Percentiles rank a stretch among this genome's conserved stretches.
Conservation (phyloP, 2,113 vertebrate genomes). For the Lasiurus borealis region DNA sequence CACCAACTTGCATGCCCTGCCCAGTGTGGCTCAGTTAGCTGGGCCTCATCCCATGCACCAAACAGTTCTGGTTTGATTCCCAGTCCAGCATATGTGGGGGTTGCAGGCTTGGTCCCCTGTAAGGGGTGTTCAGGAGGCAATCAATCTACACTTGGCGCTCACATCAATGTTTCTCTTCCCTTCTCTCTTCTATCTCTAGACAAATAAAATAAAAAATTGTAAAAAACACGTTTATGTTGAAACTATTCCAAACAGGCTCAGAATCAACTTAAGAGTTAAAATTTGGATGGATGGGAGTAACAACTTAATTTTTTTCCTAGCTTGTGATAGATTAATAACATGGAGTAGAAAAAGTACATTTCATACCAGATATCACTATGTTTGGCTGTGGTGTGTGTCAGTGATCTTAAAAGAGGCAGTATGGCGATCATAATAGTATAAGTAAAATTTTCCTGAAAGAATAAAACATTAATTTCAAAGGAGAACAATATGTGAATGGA, state of each 20-base stretch:
- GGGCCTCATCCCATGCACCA: too few relatives aligned
- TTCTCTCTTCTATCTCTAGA: too few relatives aligned
- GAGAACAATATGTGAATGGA: background rate
- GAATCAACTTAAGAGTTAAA: conserved; percentile 1
- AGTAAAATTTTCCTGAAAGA: conserved; percentile 26
- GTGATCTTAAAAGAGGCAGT: background rate
- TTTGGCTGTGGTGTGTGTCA: conserved; percentile 10
- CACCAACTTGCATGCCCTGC: too few relatives aligned
- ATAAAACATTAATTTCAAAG: conserved; percentile 2
- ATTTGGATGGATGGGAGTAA: background rate
- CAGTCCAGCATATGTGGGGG: too few relatives aligned
- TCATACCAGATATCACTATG: background rate
- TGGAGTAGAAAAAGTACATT: background rate
- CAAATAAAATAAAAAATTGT: too few relatives aligned
- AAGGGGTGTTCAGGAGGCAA: too few relatives aligned
- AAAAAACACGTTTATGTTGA: background rate
- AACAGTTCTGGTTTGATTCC: too few relatives aligned
- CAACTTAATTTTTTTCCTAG: background rate
- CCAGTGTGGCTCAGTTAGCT: too few relatives aligned
- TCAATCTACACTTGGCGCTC: too few relatives aligned
- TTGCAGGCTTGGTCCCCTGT: too few relatives aligned
- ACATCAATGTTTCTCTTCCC: too few relatives aligned
- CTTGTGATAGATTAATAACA: background rate
- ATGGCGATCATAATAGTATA: background rate
- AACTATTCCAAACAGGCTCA: background rate